Evolutionary conservation across 2,797 vertebrate genomes (phyloP).

Genomic region (Acrossocheilus wenchowensis): DNA sequence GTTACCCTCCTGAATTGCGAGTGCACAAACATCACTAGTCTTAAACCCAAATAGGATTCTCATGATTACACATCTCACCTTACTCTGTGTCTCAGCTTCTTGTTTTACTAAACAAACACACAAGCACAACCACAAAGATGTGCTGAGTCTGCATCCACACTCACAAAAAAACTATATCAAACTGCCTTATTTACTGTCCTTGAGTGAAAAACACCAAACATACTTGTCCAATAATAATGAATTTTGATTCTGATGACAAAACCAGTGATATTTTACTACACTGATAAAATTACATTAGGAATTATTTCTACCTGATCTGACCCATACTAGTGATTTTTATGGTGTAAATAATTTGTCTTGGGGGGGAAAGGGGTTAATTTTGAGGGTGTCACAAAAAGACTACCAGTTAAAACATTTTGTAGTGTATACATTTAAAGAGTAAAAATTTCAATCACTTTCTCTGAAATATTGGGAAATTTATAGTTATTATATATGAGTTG

Average conservation of each 20-base stretch:
- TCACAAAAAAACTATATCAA: not conserved
- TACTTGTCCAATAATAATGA: not conserved
- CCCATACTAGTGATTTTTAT: not conserved
- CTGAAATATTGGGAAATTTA: too few species aligned
- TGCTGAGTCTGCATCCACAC: not conserved
- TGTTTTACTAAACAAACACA: slow-evolving; percentile 16
- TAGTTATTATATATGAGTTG: too few species aligned
- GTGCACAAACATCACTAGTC: slow-evolving; percentile 23
- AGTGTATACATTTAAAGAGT: not conserved
- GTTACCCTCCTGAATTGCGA: slow-evolving; percentile 5
- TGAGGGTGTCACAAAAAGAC: not conserved
- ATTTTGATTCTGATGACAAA: not conserved
- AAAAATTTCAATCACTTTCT: not conserved
- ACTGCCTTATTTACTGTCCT: not conserved
- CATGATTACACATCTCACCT: slow-evolving; percentile 25
- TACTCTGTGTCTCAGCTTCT: slow-evolving; percentile 18
- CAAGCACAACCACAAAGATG: slow-evolving; percentile 22
- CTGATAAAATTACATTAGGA: not conserved
- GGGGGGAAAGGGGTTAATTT: too few species aligned
- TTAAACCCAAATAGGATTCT: slow-evolving; percentile 24
- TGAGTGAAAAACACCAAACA: not conserved
- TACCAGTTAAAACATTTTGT: not conserved
- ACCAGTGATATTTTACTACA: not conserved
- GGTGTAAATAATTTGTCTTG: not conserved
- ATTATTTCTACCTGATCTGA: not conserved